Evolutionary conservation across 2,113 vertebrate species (phyloP), one percentile per base, ranked within the genome.

Genomic region (Petaurus breviceps): DNA sequence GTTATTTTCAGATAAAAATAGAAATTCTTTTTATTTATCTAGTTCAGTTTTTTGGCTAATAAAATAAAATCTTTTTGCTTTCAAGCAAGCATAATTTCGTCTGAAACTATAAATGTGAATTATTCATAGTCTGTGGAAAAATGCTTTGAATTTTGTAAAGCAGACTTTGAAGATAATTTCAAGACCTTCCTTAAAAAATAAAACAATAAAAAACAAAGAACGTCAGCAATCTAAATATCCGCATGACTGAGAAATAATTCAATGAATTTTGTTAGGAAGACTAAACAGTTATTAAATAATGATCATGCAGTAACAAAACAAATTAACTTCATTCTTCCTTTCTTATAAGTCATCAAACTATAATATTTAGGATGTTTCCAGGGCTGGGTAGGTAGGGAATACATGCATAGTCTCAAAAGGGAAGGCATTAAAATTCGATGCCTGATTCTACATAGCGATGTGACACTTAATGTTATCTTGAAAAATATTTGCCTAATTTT

Each of bases 1-100:
- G 84, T 50, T 95, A 84, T 94, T 96, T 96, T 96, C 8, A 96
- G 53, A 50, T 14, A 93, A 95, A 97, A 89, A 24, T 90, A 12
- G 92, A 26, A 95, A 91, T 96, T 96, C 91, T 26, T 90, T 47
- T 95, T 90, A 53, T 89, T 95, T 95, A 95, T 28, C 28, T 28
- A 93, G 57, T 94, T 94, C 25, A 90, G 54, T 37, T 95, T 0
- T 96, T 97, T 96, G 68, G n/a, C 68, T 84, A 23, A 43, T 43
- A 84, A 84, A 84, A 19, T 84, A 43, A 84, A 96, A 95, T 91
- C 26, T 91, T 96, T 91, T 28, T 95, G 50, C n/a, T 52, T 94
- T 49, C 95, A 49, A 95, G 92, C 93, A 49, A 90, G 11, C 90
- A 26, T 93, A 24, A 94, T 46, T 68, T 19, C 43, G n/a, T 84